Evolutionary conservation across 2,888 invertebrate genomes (phyloP), one percentile per base, ranked within the genome.

Genomic region (Rotaria sp.): DNA sequence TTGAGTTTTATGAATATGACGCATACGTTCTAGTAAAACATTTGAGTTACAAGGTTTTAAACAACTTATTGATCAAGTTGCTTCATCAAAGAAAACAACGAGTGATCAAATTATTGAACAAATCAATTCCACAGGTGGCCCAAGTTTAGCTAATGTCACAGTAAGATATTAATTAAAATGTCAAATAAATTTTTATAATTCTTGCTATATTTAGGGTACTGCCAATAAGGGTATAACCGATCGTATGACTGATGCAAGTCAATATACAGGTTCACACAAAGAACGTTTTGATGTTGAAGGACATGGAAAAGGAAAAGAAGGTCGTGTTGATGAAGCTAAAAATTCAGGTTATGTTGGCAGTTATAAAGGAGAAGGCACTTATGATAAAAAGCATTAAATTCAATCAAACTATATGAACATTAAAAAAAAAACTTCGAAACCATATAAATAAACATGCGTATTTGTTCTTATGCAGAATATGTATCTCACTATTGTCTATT

Each of bases 221-320:
- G 87, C 87, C 11, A 87, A 87, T 80, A 85, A 80, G 11, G 41
- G n/a, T 45, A 87, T 59, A 30, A 85, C 85, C 8, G 85, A 57
- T 21, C 85, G 87, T 41, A 87, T 87, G 87, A 87, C 87, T 45
- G 87, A 87, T 74, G 59, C 85, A 13, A 74, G 41, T 38, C 57
- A 84, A 26, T 87, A 87, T 45, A 87, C 87, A 67, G 87, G 87
- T 74, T 35, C 85, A n/a, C 87, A 87, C n/a, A 87, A 87, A 84
- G 84, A 87, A 50, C 41, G 87, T 41, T 87, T 87, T 74, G 85
- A 84, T 38, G 85, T 38, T 35, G 59, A 59, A 21, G 87, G 87
- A 11, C 85, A 85, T 38, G 87, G 87, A 30, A 87, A 85, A 84
- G 87, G 87, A 13, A 67, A 50, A 50, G 84, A 84, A 15, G 87